phyloP scores from a whole-genome alignment of 1,140 invertebrate species.

The Drosophila setifemur region DNA sequence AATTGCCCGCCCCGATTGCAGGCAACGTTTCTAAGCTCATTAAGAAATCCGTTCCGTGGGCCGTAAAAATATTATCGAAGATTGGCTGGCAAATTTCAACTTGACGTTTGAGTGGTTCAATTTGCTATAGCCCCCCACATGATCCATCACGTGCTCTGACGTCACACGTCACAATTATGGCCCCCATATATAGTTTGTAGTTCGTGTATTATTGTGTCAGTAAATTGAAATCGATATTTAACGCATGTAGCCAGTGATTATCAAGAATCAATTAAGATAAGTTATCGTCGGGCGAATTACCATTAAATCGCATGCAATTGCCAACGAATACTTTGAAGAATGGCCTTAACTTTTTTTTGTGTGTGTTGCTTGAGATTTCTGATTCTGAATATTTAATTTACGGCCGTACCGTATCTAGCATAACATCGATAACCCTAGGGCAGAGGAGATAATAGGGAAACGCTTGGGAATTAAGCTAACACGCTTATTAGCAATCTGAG shows the following conservation, averaged over 20 bases:
- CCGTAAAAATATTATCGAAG: conserved; percentile 72
- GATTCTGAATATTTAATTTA: conserved; percentile 48
- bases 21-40: conserved; percentile 42
- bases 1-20: conserved; percentile 10
- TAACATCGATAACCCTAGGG: conserved; percentile 55
- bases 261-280: conserved; percentile 73
- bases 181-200: conserved; percentile 28
- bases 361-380: not conserved
- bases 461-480: conserved; percentile 10
- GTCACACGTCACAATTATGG: conserved; percentile 40
- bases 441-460: conserved; percentile 26
- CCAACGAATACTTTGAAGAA: conserved; percentile 32
- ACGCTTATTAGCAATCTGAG: conserved; percentile 4
- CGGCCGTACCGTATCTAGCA: conserved; percentile 37
- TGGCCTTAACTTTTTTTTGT: no score
- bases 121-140: conserved; percentile 36
- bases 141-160: conserved; percentile 78
- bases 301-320: conserved; percentile 66
- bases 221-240: conserved; percentile 43
- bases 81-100: conserved; percentile 41
- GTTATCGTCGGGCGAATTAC: conserved; percentile 54
- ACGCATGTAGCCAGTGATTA: conserved; percentile 46
- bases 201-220: conserved; percentile 22
- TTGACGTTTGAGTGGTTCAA: conserved; percentile 29
- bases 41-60: conserved; percentile 67